phyloP scores from a whole-genome alignment of 64 coral and sea anemone genomes.

The Anthopleura sola region DNA sequence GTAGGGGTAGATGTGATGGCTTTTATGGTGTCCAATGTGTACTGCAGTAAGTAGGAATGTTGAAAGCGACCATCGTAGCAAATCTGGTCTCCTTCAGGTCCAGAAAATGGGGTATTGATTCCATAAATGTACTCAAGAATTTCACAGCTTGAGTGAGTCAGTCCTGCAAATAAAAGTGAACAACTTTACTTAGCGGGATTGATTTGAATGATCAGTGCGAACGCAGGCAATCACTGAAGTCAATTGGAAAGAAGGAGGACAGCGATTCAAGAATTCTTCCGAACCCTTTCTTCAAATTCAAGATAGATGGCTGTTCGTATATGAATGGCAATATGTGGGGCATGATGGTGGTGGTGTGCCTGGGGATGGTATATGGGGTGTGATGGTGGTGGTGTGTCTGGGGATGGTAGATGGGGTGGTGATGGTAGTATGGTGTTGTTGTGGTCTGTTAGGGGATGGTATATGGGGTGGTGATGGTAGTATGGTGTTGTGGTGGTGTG shows the following conservation, averaged over 20 bases:
- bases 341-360: too few species aligned
- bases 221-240: background rate
- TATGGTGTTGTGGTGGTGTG: too few species aligned
- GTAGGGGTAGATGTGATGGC: background rate
- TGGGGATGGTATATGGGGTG: too few species aligned
- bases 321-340: too few species aligned
- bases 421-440: too few species aligned
- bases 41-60: conserved; percentile 37
- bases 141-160: conserved; percentile 52
- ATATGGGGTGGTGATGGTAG: too few species aligned
- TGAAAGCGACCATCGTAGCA: conserved; percentile 55
- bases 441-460: too few species aligned
- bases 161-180: background rate
- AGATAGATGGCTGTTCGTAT: too few species aligned
- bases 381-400: too few species aligned
- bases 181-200: background rate
- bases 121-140: conserved; percentile 12
- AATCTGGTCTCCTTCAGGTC: conserved; percentile 45
- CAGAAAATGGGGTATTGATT: conserved; percentile 27
- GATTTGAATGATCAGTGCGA: background rate
- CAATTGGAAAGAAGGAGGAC: background rate
- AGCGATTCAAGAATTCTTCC: too few species aligned
- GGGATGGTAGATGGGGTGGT: too few species aligned
- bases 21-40: conserved; percentile 13
- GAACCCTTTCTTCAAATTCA: too few species aligned